These are phyloP conservation scores for Struthio camelus DNA, from an alignment of 2,113 vertebrate genomes.

Conservation along the genomic window DNA sequence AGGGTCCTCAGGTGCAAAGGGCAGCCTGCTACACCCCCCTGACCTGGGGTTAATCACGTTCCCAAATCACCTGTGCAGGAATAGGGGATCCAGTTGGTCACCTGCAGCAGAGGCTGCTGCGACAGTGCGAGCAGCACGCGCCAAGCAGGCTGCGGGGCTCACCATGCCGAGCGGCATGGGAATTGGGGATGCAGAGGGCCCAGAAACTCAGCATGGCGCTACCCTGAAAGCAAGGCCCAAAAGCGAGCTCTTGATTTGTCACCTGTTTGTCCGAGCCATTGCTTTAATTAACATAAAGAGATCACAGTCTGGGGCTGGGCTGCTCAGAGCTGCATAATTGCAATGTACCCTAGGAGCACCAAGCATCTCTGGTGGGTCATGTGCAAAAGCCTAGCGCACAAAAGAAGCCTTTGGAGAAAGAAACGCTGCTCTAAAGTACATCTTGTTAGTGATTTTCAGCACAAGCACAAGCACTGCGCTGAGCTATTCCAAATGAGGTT, in stretches of 20 bases:
- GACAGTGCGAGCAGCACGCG: too few species aligned
- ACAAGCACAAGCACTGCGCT: neutral
- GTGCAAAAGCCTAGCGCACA: neutral
- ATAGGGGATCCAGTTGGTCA: neutral
- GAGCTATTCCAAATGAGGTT: neutral
- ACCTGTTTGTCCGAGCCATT: neutral
- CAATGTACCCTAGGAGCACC: fast-evolving
- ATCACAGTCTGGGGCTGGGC: neutral
- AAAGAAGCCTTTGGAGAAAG: neutral
- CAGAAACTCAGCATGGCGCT: neutral
- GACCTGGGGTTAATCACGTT: fast-evolving
- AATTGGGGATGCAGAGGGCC: neutral
- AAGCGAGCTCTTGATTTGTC: neutral
- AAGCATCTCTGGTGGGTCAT: neutral
- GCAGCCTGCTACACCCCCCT: neutral
- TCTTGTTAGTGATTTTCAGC: neutral
- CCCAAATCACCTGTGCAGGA: neutral
- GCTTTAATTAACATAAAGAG: neutral
- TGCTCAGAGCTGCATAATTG: too few species aligned
- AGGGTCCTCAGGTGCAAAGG: neutral
- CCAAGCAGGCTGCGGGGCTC: too few species aligned
- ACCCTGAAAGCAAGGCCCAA: neutral
- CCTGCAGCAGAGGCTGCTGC: neutral
- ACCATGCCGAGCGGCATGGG: too few species aligned
- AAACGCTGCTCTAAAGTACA: neutral